These are phyloP conservation scores for Punctoribates punctum DNA, from an alignment of 2,888 invertebrate species.

Conservation along the genomic window DNA sequence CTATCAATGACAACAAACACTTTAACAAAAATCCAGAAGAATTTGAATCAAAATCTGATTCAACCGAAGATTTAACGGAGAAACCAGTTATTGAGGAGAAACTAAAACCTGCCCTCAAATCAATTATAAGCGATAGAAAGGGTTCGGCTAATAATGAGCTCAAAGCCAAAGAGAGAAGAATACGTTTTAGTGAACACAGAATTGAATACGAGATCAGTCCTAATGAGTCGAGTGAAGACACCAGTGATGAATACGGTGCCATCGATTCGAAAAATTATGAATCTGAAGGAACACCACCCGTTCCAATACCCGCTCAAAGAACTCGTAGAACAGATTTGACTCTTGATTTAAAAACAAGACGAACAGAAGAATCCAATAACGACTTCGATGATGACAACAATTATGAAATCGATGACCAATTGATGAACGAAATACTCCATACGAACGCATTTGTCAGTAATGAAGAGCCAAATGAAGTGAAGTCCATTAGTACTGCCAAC, in stretches of 20 bases:
- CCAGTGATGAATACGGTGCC: conserved; percentile 1
- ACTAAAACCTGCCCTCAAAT: conserved; percentile 19
- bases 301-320: conserved; percentile 29
- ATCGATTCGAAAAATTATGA: background rate
- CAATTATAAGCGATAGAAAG: background rate
- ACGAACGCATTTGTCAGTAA: background rate
- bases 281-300: background rate
- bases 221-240: background rate
- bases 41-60: background rate
- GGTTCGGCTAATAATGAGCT: background rate
- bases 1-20: no score
- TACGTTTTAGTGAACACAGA: conserved; percentile 35
- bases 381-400: conserved; percentile 17
- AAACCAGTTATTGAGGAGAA: background rate
- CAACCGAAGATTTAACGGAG: background rate
- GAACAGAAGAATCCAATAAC: background rate
- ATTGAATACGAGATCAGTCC: conserved; percentile 40
- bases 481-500: background rate
- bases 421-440: conserved; percentile 16
- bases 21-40: background rate
- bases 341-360: background rate
- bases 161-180: background rate
- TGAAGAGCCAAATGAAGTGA: background rate
- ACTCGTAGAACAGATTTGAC: background rate
- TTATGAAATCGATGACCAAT: conserved; percentile 12